Base-by-base conservation (phyloP, 2,797 vertebrate species). In the Dipus sagitta region DNA sequence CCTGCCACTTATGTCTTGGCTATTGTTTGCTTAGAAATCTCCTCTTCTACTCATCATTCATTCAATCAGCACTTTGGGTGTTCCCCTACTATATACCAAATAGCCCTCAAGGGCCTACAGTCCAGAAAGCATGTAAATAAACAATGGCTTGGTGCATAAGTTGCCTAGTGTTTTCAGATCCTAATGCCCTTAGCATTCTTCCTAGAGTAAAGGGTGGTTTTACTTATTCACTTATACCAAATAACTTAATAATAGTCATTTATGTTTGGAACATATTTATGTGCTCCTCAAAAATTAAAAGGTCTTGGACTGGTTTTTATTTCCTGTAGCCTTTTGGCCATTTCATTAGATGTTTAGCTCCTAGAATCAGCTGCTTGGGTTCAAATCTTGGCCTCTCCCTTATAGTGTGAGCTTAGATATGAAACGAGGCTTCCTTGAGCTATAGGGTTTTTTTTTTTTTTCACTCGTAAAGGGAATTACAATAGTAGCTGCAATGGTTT, bases 251-350 rank as follows among this genome's bases (percentile, higher is more conserved):
- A 78, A 58, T 0, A 6, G 26, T 74, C 58, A 20, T 82, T 71
- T 9, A 70, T 84, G 42, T 93, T 38, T 92, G 71, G 34, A 71
- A 79, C 17, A 47, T 47, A 11, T 42, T 6, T 86, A 34, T 75
- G 26, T 76, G 87, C 80, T 14, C 17, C 21, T 87, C 71, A 93
- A 90, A 86, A 70, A 78, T 54, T 72, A 77, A 84, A 90, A 47
- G 28, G 67, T 47, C 26, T 54, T 58, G 12, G 34, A 65, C 18
- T 52, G 34, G 13, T 3, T 23, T 65, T 87, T 88, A 52, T 75
- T 64, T 30, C 60, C 34, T 52, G 10, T 30, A 10, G n/a, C 14
- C n/a, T 26, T 81, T 42, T 62, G 65, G 80, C 18, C 32, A 24
- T 60, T 64, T 28, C 54, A 28, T 60, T 77, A 80, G 42, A 54